A percentile compares a stretch with the other conserved stretches of the same genome.
Evolutionary conservation across 2,797 vertebrate genomes (phyloP).

Genomic region (Darevskia nairensis): DNA sequence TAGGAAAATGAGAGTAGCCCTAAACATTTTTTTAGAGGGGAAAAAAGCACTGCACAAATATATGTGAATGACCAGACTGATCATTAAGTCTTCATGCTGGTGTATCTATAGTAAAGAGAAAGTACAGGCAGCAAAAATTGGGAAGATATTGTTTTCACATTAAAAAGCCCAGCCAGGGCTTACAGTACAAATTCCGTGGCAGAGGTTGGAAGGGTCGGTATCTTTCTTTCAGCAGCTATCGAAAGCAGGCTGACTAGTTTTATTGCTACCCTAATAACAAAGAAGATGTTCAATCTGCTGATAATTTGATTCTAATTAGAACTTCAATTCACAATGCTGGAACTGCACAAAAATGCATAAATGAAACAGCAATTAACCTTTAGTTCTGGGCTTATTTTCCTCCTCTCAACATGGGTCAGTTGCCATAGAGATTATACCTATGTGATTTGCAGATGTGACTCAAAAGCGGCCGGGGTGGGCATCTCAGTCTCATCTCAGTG

Average conservation of each 20-base stretch:
- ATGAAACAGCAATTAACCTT: constrained; percentile 80
- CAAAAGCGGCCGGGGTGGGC: constrained; percentile 56
- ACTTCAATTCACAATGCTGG: constrained; percentile 63
- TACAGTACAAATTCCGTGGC: not conserved
- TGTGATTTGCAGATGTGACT: constrained; percentile 70
- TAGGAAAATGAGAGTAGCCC: not conserved
- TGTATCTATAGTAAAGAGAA: constrained; percentile 9
- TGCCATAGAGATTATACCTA: constrained; percentile 76
- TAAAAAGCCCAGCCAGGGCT: not conserved
- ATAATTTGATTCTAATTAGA: constrained; percentile 73
- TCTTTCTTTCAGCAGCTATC: constrained; percentile 36
- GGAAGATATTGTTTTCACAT: not conserved
- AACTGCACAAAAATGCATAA: constrained; percentile 66
- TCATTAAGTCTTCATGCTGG: not conserved
- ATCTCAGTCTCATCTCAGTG: constrained; percentile 62
- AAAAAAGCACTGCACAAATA: not conserved
- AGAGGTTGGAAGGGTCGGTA: constrained; percentile 2
- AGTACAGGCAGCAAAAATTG: not conserved
- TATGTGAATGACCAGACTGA: not conserved
- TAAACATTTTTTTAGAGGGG: no score
- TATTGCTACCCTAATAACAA: constrained; percentile 62
- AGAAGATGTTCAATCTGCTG: constrained; percentile 63
- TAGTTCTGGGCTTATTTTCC: constrained; percentile 66
- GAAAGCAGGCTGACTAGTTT: constrained; percentile 54
- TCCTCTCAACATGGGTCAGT: constrained; percentile 67